Evolutionary conservation across 2,797 vertebrate genomes (phyloP), one percentile per base, ranked within the genome.

Genomic region (Sebastes paucispinis): DNA sequence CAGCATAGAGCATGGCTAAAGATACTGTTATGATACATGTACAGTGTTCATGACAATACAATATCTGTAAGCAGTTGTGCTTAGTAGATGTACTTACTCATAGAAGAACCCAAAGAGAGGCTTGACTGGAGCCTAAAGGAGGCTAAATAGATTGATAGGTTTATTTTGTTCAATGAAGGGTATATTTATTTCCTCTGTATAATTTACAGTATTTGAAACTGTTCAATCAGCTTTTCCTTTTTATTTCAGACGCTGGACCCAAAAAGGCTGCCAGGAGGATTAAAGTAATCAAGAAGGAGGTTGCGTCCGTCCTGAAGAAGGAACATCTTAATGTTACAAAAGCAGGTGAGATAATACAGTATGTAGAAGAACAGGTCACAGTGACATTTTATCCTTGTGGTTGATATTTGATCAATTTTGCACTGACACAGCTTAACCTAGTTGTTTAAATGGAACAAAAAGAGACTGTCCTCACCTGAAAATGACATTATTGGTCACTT

Each of bases 311-410:
- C 27, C 64, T 81, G 34, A 84, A 85, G 71, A 90, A 73, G 73
- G 75, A 89, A 58, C 87, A 84, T 10, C 2, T 77, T 3, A 88
- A 89, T 66, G 63, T 88, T 3, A 90, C 89, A 27, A 84, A 89
- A 81, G 10, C 74, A 75, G 83, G 89, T 85, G 25, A 32, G 60
- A 36, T 50, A 50, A 50, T 20, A 18, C 47, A 50, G 18, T 27
- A 43, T 43, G 39, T 43, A 43, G 13, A 43, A 43, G 14, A 6
- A 43, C 39, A 20, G 3, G 5, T 58, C 11, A 34, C 13, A 20
- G 2, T 27, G n/a, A 52, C 16, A 8, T 20, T 18, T 50, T 50
- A 43, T 50, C 47, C 6, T 50, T 47, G 16, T 47, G 43, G 13
- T 39, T 39, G 1, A 0, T 11, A 24, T 22, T 24, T 55, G 10